Base-by-base conservation (phyloP, 2,888 invertebrate genomes). In the Calephelis perditalis region DNA sequence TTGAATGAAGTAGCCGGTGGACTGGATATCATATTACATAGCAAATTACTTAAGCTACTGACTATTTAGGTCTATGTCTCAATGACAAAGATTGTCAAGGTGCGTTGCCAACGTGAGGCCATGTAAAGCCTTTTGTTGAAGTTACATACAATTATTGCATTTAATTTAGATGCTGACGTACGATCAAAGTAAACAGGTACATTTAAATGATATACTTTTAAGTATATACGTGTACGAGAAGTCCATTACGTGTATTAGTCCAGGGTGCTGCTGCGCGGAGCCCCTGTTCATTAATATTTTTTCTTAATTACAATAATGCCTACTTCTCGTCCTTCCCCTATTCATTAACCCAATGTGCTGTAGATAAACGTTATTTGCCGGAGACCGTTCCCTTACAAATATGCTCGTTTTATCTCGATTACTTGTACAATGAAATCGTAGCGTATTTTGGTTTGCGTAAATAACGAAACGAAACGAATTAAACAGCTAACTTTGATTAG, bases 231-330 rank as follows among this genome's bases (percentile, higher is more conserved):
- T 49, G 9, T 26, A 49, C 49, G 15, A 26, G 15, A 26, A 49
- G 64, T 65, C 64, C 67, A 67, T 67, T 67, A 68, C 67, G 64
- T 67, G 59, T 63, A 66, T 67, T 63, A 63, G 62, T 62, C 64
- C 65, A 59, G 61, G 62, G 46, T 65, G 61, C 59, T 63, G 65
- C 65, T 64, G 63, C 66, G 65, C 62, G 65, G 70, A 73, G 65
- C 62, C 67, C 69, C 68, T 75, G 76, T 76, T 74, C 76, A 77
- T 72, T 73, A 76, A 71, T 72, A 73, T 80, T 84, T 86, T 87
- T 86, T 85, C 85, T 86, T 87, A 87, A 89, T 88, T 88, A 88
- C 86, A 87, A 87, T 87, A 88, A 88, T 88, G 86, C 83, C 79
- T 84, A 77, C 79, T 80, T 82, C 81, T 80, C 81, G 78, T 81